A percentile compares a stretch with the other conserved stretches of the same genome.
These are phyloP conservation scores for Alligator sinensis DNA, from an alignment of 2,113 vertebrate species.

Conservation along the genomic window DNA sequence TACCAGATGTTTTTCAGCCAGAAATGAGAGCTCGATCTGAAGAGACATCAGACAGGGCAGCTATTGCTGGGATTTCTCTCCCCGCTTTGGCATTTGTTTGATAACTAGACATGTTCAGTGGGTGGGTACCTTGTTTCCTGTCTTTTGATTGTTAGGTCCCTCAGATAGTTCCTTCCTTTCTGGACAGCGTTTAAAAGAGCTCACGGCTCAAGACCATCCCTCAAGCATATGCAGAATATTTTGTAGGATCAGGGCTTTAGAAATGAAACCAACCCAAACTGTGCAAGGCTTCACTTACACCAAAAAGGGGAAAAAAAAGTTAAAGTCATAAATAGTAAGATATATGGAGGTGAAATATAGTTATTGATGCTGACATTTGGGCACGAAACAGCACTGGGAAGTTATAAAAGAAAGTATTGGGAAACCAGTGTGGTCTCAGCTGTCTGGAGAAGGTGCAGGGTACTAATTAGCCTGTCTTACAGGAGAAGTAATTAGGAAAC, in stretches of 20 bases:
- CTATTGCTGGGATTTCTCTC: background rate
- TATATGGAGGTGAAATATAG: rapidly evolving
- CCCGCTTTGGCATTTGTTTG: background rate
- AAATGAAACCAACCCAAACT: background rate
- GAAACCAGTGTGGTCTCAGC: too few species aligned
- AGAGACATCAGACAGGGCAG: background rate
- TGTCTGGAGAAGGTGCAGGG: background rate
- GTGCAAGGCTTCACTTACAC: rapidly evolving
- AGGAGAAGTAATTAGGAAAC: background rate
- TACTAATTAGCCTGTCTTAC: background rate
- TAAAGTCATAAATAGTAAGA: background rate
- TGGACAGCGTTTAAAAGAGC: background rate
- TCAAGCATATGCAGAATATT: background rate
- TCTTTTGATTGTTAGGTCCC: background rate
- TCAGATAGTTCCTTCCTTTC: background rate
- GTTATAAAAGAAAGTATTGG: background rate
- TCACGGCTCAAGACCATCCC: too few species aligned
- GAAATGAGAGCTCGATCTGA: background rate
- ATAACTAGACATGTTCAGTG: background rate
- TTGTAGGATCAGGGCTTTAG: background rate
- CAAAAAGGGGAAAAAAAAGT: background rate
- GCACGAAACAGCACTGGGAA: rapidly evolving
- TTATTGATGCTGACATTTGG: background rate
- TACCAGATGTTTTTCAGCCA: background rate
- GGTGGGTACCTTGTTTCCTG: background rate